Base-by-base conservation (phyloP, 2,888 invertebrate species). In the Hyles lineata region DNA sequence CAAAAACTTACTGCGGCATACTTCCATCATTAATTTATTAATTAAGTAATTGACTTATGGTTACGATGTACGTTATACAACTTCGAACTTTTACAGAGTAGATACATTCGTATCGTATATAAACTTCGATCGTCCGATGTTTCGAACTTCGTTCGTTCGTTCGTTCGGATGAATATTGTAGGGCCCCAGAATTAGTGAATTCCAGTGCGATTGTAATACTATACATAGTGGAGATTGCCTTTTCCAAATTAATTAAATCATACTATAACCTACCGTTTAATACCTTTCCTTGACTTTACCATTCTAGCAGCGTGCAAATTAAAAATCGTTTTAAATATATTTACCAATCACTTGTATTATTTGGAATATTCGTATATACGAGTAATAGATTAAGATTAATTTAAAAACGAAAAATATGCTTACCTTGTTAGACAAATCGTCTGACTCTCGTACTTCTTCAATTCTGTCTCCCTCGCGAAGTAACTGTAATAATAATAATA, bases 381-480 rank as follows among this genome's bases (percentile, higher is more conserved):
- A 5, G 5, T 17, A 17, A n/a, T n/a, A n/a, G n/a, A n/a, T n/a
- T n/a, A n/a, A 6, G 7, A 55, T 55, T 15, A 8, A 29, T 25
- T 21, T 52, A 70, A 17, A 17, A 8, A 72, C 70, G 59, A 15
- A 17, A 19, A 52, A n/a, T 55, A 70, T n/a, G 67, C 72, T 67
- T 79, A 89, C 88, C 87, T 85, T 87, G 79, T 85, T 85, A 1
- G 83, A 78, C 4, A 85, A 77, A 58, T 83, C 83, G 5, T 84
- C 80, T 62, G 52, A 25, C 62, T 87, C 86, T 15, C 76, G 82
- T 0, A 87, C 80, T 3, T 89, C 86, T 2, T 86, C 86, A 50
- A 84, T 78, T 52, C 81, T 80, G 70, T 88, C 89, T 0, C 89
- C 90, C 70, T 90, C 91, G 3, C 87, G 88, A 4, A 91, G 81